Conservation (phyloP, 1,140 invertebrate genomes). For the Cyclina sinensis region DNA sequence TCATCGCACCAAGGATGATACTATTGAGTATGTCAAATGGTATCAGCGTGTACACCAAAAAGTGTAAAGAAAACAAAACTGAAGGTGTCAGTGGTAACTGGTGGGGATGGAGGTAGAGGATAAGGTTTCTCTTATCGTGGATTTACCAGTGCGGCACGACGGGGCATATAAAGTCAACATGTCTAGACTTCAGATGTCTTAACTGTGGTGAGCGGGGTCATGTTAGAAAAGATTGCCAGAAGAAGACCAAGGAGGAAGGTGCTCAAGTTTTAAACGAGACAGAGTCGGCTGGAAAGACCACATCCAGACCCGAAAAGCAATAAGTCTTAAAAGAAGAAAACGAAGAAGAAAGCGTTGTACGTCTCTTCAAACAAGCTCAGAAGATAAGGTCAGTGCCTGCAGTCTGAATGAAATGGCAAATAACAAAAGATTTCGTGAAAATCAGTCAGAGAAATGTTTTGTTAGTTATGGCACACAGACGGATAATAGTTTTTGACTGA, state of each 20-base stretch:
- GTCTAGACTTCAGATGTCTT: not conserved
- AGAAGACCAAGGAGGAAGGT: not conserved
- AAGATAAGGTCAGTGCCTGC: no score
- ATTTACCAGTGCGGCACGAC: not conserved
- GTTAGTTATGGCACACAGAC: no score
- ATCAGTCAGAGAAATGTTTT: no score
- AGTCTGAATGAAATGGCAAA: no score
- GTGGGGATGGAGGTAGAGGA: no score
- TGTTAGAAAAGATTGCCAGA: not conserved
- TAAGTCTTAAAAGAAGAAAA: not conserved
- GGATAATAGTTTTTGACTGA: no score
- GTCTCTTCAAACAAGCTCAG: not conserved
- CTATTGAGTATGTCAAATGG: not conserved
- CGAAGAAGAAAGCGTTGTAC: no score
- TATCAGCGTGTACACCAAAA: not conserved
- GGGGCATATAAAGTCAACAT: not conserved
- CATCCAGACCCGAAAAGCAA: not conserved
- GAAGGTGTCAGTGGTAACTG: not conserved
- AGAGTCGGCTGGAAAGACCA: conserved; percentile 1
- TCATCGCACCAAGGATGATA: not conserved
- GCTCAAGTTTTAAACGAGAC: not conserved
- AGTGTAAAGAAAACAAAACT: not conserved
- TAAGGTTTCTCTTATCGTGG: no score
- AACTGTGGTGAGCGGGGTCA: not conserved
- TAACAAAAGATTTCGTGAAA: no score